Evolutionary conservation across 37 sponge, comb jelly and placozoan species (phyloP).

Genomic region (Axinella damicornis): DNA sequence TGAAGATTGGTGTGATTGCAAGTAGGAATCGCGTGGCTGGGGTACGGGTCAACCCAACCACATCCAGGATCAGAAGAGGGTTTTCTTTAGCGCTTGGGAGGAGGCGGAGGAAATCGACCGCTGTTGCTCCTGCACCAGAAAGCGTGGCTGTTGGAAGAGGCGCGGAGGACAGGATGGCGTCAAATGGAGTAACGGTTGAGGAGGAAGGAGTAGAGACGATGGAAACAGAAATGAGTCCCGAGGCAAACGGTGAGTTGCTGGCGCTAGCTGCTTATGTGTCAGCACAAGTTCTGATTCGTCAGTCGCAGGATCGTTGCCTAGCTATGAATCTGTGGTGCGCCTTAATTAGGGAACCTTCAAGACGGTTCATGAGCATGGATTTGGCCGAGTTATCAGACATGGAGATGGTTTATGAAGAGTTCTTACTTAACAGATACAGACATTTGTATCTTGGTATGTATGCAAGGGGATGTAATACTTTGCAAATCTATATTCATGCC

Average conservation of each 20-base stretch:
- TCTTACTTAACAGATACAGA: background rate
- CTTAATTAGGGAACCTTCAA: too few relatives aligned
- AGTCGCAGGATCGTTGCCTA: constrained; percentile 1
- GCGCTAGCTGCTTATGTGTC: background rate
- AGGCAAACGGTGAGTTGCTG: constrained; percentile 2
- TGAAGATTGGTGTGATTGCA: constrained; percentile 24
- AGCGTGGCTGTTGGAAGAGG: background rate
- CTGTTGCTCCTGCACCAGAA: background rate
- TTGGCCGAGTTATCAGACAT: too few relatives aligned
- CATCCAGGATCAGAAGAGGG: background rate
- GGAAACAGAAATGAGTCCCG: constrained; percentile 62
- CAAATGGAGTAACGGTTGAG: background rate
- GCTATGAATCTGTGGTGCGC: constrained; percentile 32
- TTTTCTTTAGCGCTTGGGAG: background rate
- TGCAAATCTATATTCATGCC: too few relatives aligned
- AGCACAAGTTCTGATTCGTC: background rate
- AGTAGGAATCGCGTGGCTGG: constrained; percentile 1
- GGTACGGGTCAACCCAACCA: background rate
- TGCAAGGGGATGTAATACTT: too few relatives aligned
- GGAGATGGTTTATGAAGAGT: too few relatives aligned
- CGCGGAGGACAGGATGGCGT: background rate
- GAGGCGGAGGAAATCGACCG: background rate
- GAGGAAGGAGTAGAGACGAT: constrained; percentile 28
- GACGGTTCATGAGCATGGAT: too few relatives aligned
- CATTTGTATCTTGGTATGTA: too few relatives aligned